Evolutionary conservation across 1,140 invertebrate species (phyloP).

Genomic region (Drosophila paulistorum): DNA sequence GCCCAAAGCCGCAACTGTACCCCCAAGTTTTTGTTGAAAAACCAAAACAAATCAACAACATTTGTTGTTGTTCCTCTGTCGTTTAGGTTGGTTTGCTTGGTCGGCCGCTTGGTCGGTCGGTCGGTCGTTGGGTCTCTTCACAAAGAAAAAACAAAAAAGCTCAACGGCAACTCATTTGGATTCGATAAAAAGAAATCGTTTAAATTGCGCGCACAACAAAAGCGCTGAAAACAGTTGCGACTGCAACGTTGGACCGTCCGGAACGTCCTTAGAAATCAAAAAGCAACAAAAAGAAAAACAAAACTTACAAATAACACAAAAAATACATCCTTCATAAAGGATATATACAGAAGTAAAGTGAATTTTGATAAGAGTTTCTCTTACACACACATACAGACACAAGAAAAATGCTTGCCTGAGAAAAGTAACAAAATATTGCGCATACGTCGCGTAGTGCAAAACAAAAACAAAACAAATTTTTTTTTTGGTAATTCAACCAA

Average conservation of each 20-base stretch:
- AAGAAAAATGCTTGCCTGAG: slow-evolving; percentile 64
- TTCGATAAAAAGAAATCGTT: slow-evolving; percentile 79
- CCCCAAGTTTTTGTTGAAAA: slow-evolving; percentile 50
- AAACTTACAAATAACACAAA: not conserved
- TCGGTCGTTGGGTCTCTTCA: slow-evolving; percentile 31
- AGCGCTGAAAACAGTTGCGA: slow-evolving; percentile 70
- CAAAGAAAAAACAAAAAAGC: slow-evolving; percentile 61
- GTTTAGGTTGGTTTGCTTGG: slow-evolving; percentile 17
- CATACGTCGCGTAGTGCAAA: slow-evolving; percentile 67
- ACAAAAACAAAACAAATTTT: slow-evolving; percentile 9
- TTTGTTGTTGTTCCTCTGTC: slow-evolving; percentile 40
- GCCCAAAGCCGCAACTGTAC: slow-evolving; percentile 74
- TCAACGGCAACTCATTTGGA: slow-evolving; percentile 48
- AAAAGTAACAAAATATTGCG: slow-evolving; percentile 46
- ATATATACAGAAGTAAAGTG: slow-evolving; percentile 33
- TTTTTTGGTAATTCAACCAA: slow-evolving; percentile 3
- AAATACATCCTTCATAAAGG: slow-evolving; percentile 27
- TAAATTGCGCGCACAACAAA: slow-evolving; percentile 79
- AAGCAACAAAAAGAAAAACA: not conserved
- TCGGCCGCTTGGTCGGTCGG: slow-evolving; percentile 7
- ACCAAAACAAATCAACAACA: slow-evolving; percentile 72
- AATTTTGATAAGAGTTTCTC: not conserved
- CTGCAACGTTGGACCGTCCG: slow-evolving; percentile 70
- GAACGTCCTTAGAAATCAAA: slow-evolving; percentile 34
- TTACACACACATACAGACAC: slow-evolving; percentile 25